A percentile compares a stretch with the other conserved stretches of the same genome.
Evolutionary conservation across 2,797 vertebrate genomes (phyloP).

Genomic region (Oreochromis grahami): DNA sequence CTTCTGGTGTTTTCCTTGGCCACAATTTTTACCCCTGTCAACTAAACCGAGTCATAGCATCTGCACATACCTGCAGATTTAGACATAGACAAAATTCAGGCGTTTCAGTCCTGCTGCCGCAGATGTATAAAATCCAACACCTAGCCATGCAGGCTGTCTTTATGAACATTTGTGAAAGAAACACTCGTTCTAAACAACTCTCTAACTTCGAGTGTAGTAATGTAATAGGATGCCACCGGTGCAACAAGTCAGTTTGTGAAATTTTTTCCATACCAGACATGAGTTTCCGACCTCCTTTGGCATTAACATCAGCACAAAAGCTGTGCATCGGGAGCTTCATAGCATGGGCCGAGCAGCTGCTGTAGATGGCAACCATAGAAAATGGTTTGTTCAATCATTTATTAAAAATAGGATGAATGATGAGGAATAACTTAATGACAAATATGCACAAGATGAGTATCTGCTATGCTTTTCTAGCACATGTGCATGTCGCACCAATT

Average conservation of each 20-base stretch:
- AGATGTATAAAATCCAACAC: not conserved
- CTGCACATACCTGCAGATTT: not conserved
- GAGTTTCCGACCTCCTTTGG: not conserved
- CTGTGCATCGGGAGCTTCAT: not conserved
- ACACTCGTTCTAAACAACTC: not conserved
- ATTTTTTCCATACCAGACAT: not conserved
- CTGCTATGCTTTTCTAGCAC: not conserved
- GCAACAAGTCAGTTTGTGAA: not conserved
- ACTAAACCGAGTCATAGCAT: not conserved
- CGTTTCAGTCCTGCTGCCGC: rapidly evolving
- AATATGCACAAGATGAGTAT: not conserved
- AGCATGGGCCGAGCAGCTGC: not conserved
- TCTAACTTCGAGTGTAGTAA: not conserved
- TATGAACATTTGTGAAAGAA: not conserved
- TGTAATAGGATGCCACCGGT: not conserved
- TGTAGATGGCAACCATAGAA: not conserved
- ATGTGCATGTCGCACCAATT: not conserved
- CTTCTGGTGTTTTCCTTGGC: not conserved
- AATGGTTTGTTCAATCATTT: not conserved
- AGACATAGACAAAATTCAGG: not conserved
- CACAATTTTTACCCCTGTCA: not conserved
- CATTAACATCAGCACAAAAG: not conserved
- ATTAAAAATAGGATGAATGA: not conserved
- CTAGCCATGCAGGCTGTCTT: not conserved
- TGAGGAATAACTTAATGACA: not conserved